Conservation (phyloP, 2,888 invertebrate genomes). For the Malacosoma neustria region DNA sequence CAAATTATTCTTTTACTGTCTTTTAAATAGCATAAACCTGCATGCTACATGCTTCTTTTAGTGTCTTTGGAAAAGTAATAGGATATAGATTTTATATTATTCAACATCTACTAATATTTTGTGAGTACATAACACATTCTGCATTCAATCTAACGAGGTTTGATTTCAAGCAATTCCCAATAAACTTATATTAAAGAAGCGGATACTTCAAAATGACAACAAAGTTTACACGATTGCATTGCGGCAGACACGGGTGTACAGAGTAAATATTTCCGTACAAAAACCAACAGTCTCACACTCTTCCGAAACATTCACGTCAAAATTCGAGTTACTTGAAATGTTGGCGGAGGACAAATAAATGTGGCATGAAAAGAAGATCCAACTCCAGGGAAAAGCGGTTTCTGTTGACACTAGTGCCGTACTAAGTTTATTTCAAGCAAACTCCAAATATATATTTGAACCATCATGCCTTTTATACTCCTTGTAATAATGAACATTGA, state of each 20-base stretch:
- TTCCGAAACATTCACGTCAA: conserved; percentile 32
- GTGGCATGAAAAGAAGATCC: conserved; percentile 20
- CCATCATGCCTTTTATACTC: too few species aligned
- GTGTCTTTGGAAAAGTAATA: too few species aligned
- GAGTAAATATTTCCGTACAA: conserved; percentile 30
- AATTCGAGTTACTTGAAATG: conserved; percentile 6
- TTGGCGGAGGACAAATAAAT: conserved; percentile 6
- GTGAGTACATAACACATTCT: too few species aligned
- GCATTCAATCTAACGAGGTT: too few species aligned
- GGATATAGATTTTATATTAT: too few species aligned
- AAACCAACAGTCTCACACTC: conserved; percentile 29
- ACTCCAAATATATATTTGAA: too few species aligned
- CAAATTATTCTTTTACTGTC: too few species aligned
- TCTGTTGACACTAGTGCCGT: conserved; percentile 19
- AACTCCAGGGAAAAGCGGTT: conserved; percentile 12
- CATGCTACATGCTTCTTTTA: too few species aligned
- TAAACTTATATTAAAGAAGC: neutral
- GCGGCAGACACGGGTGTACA: conserved; percentile 13
- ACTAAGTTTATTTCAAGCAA: neutral
- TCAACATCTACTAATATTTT: too few species aligned
- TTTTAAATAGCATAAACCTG: too few species aligned
- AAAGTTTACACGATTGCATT: conserved; percentile 15
- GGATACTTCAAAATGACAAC: conserved; percentile 8
- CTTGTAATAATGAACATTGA: too few species aligned
- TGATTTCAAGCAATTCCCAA: neutral